Conservation (phyloP, 2,113 vertebrate species). For the Halcyon senegalensis region DNA sequence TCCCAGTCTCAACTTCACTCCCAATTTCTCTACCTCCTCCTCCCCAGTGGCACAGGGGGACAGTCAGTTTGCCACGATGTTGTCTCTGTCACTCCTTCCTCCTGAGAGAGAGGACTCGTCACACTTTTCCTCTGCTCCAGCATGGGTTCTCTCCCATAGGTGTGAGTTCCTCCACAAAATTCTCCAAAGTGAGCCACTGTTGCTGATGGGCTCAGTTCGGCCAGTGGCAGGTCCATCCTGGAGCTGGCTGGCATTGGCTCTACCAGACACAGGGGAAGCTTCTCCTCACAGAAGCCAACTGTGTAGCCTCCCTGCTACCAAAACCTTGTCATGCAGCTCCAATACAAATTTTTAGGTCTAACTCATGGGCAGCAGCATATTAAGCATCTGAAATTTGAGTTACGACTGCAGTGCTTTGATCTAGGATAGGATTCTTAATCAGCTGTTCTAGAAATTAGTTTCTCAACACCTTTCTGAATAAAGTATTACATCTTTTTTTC, state of each 20-base stretch:
- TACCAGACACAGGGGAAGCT: neutral
- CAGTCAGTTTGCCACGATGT: too few relatives aligned
- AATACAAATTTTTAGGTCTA: neutral
- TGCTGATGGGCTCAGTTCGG: neutral
- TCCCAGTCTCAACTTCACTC: neutral
- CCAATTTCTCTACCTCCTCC: accelerated
- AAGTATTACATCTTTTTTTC: accelerated
- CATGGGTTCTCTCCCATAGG: neutral
- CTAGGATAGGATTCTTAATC: neutral
- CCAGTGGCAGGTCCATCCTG: accelerated
- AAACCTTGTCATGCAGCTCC: neutral
- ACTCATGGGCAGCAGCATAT: neutral
- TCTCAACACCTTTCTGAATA: neutral
- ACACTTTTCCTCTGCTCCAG: neutral
- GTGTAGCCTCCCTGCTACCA: neutral
- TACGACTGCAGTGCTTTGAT: neutral
- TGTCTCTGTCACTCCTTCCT: neutral
- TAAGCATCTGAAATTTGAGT: neutral
- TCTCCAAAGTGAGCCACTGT: neutral
- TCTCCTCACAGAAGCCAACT: neutral
- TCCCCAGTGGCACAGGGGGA: neutral
- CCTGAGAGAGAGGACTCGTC: neutral
- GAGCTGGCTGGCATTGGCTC: neutral
- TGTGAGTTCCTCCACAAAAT: neutral
- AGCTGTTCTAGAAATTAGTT: neutral